Evolutionary conservation across 30 jellyfish, hydroid and myxozoan species (phyloP), one percentile per base, ranked within the genome.

Genomic region (Nemopilema nomurai): DNA sequence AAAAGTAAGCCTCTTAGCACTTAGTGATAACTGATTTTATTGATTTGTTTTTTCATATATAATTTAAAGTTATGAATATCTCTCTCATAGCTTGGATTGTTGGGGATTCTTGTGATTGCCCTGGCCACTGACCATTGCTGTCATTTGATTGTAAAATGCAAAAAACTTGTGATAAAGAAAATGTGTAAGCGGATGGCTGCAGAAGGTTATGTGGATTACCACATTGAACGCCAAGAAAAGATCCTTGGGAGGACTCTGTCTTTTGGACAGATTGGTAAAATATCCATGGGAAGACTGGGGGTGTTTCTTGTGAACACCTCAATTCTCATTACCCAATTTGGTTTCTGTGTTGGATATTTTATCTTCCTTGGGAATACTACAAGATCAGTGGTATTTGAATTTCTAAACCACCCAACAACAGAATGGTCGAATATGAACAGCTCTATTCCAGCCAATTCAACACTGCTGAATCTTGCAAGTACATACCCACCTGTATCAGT

Each of bases 71-170:
- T 41, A 13, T 13, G 9, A 41, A 41, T 41, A 41, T 41, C 0
- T 18, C 22, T n/a, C 50, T 77, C 32, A 4, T 81, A 94, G 99
- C 96, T 94, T 53, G 96, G 97, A 24, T 22, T 90, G 33, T 50
- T 94, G 66, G 96, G 99, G 25, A 89, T 94, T 1, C 49, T 72
- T 20, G 63, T 94, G 22, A 94, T 94, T 74, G 99, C 97, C 0
- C 28, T 89, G 27, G 96, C 96, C 13, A 94, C 99, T 17, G 99
- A 94, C 51, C 99, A 94, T 69, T 94, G 99, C 82, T 94, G 99
- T 85, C 41, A 63, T 62, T 81, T 89, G 28, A 94, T 94, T 53
- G 99, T 94, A 62, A 89, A 89, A 76, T 94, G 99, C 83, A 94
- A 94, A 33, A 75, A 70, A 19, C 32, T 84, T 13, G 99, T 82